Evolutionary conservation across 1,140 invertebrate species (phyloP), one percentile per base, ranked within the genome.

Genomic region (Tyrophagus putrescentiae): DNA sequence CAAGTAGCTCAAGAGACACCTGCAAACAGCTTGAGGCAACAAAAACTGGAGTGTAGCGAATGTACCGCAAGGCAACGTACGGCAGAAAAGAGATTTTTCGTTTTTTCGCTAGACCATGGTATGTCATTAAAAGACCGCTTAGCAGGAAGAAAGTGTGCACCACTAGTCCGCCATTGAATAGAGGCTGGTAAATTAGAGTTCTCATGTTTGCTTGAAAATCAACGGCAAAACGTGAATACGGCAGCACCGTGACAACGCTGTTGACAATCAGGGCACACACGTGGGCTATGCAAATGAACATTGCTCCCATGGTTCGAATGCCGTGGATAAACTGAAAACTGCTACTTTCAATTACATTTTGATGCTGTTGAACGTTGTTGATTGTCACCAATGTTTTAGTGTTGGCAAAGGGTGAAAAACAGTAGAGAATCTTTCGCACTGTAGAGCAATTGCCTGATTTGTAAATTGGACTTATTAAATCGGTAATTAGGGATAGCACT

Each of bases 291-390:
- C 32, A 18, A 13, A 54, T 33, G 27, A 54, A 54, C 1, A 54
- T 32, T 1, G 52, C 52, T 27, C 3, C 52, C 1, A n/a, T 34
- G 5, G 52, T 25, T 1, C 52, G 52, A 4, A 54, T 54, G 13
- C 52, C 52, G 25, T 54, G 52, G 4, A 54, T 54, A 25, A 54
- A 54, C n/a, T 27, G 52, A n/a, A 54, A 54, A 54, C 25, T 54
- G 13, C 39, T 33, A 9, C 28, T 32, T 53, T 53, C 11, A 6
- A 5, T 5, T 53, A 5, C 16, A 9, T 6, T 5, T 4, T 53
- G 18, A 3, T n/a, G 21, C 27, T 13, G 21, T 54, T 31, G 16
- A 3, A 11, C 25, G 11, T 13, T 3, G 3, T n/a, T 2, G 21
- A 54, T 54, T 54, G 21, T 31, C 9, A 31, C n/a, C 13, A 54